These are phyloP conservation scores for Octonoba sinensis DNA, from an alignment of 2,888 invertebrate genomes.

Conservation along the genomic window DNA sequence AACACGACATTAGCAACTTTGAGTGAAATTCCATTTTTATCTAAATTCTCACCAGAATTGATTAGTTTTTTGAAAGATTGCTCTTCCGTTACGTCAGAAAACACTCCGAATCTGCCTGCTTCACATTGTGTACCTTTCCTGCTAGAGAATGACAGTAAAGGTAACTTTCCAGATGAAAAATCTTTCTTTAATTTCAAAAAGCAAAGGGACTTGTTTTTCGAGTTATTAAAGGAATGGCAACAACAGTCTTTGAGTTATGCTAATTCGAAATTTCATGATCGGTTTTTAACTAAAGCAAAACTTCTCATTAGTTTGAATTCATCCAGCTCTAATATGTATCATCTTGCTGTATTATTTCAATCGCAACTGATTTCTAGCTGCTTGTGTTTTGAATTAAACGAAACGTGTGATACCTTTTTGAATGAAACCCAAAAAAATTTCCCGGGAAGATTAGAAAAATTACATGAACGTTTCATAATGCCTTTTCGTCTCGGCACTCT, in stretches of 20 bases:
- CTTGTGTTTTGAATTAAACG: slow-evolving; percentile 66
- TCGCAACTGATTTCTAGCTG: slow-evolving; percentile 73
- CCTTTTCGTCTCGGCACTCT: slow-evolving; percentile 70
- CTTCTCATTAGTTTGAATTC: slow-evolving; percentile 75
- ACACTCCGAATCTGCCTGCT: not conserved
- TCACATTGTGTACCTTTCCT: slow-evolving; percentile 82
- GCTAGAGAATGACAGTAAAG: slow-evolving; percentile 81
- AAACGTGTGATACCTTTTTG: slow-evolving; percentile 72
- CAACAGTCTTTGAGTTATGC: slow-evolving; percentile 74
- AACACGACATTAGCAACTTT: slow-evolving; percentile 79
- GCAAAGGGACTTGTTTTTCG: slow-evolving; percentile 89
- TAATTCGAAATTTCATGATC: slow-evolving; percentile 75
- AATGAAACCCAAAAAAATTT: slow-evolving; percentile 71
- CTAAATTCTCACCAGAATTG: slow-evolving; percentile 76
- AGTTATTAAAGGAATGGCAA: slow-evolving; percentile 79
- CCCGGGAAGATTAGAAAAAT: slow-evolving; percentile 74
- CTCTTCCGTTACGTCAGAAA: slow-evolving; percentile 1
- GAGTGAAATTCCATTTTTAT: slow-evolving; percentile 78
- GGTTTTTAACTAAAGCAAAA: slow-evolving; percentile 73
- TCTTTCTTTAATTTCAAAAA: slow-evolving; percentile 85
- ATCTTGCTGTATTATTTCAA: slow-evolving; percentile 83
- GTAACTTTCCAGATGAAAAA: slow-evolving; percentile 81
- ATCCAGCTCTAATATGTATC: slow-evolving; percentile 81
- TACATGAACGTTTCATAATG: slow-evolving; percentile 74
- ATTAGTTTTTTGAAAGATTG: slow-evolving; percentile 67